Base-by-base conservation (phyloP, 2,797 vertebrate species). In the Sebastolobus alascanus region DNA sequence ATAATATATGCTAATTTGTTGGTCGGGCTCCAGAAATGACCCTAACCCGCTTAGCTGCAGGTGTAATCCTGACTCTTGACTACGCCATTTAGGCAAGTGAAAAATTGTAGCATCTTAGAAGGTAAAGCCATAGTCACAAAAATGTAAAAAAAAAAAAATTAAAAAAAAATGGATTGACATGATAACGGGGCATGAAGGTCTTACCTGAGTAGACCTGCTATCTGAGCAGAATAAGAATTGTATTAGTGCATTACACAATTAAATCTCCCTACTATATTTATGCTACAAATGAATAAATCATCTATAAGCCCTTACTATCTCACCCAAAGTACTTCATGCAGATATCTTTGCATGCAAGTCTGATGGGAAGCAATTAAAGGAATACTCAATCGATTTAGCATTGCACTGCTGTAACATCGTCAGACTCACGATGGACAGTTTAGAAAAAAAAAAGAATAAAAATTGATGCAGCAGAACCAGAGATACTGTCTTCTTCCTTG, bases 141-240 rank as follows among this genome's bases (percentile, higher is more conserved):
- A 73, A 55, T 8, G 12, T 16, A 33, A 67, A 74, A 27, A 40
- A 8, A 6, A 11, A 14, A 40, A 8, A 6, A 11, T 10, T 33
- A 20, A 10, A 64, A 55, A 3, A 73, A 40, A 59, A 74, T 50
- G 29, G 11, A 88, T 1, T 1, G 40, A 35, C 60, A 78, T 7
- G 67, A 52, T 10, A 87, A 76, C 29, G 8, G 64, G 58, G 16
- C 67, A 75, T 50, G 35, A 76, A 83, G 16, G 6, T 77, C 92
- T 93, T 93, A 93, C 91, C 91, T 92, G 82, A 76, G 83, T 27
- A 40, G 81, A 84, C 70, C 67, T 80, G 84, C 52, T 85, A 18
- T 79, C 52, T 65, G 66, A 84, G 80, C 69, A 84, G 72, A 86
- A 77, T 82, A 64, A 83, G 20, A 85, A 33, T 56, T 25, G 25